Evolutionary conservation across 2,797 vertebrate genomes (phyloP), one percentile per base, ranked within the genome.

Genomic region (Scyliorhinus canicula): DNA sequence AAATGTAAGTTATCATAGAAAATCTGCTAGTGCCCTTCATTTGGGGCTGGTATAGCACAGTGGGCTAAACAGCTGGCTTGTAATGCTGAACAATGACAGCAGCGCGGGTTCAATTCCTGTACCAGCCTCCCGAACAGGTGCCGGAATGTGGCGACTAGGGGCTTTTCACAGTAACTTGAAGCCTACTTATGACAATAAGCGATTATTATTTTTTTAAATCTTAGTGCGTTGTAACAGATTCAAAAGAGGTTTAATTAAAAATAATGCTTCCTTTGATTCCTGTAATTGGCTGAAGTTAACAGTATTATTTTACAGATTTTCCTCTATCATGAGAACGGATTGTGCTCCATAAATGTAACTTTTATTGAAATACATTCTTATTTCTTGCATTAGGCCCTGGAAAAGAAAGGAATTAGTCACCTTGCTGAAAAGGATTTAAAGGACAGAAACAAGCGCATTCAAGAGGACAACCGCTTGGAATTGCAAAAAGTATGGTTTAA

Each of bases 391-490:
- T 95, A 99, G 99, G 99, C 99, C 0, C 96, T 99, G 96, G 98
- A 99, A 95, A 98, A 97, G 96, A 99, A 99, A 96, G 99, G 99
- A 0, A 99, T 99, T 1, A 97, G 98, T 52, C 99, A 99, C 95
- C 97, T 99, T 12, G 98, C 98, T 3, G 99, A 99, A 95, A 99
- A 99, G 95, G 98, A 99, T 19, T 97, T 99, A 52, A 99, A 99
- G 96, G 99, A 99, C 28, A 97, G 99, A 24, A 99, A 99, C 97
- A 99, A 99, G 96, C 96, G 97, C 71, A 99, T 99, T 96, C 99
- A 99, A 96, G 98, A 99, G 96, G 99, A 99, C 93, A 99, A 99
- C 95, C 98, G 99, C n/a, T 97, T 99, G 96, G 99, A 99, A 96
- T 97, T 99, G 95, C 99, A 99, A 96, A 99, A 99, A 98, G 99